A percentile compares a stretch with the other conserved stretches of the same genome.
Conservation (phyloP, 2,113 vertebrate genomes). For the Mesitornis unicolor region DNA sequence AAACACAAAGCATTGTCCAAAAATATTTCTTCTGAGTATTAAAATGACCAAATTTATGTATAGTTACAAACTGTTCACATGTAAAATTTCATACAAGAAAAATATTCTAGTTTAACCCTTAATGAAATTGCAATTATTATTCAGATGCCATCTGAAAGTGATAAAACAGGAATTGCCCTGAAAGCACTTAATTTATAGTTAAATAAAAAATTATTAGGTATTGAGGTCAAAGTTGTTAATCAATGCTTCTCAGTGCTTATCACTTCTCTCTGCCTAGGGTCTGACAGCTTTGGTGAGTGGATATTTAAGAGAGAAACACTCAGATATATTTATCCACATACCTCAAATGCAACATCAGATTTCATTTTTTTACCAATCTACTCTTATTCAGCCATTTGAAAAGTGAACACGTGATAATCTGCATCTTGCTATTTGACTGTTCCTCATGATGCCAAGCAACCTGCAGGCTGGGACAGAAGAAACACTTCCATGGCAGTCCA, state of each 20-base stretch:
- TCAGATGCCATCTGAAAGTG: neutral
- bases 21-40: neutral
- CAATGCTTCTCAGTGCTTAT: neutral
- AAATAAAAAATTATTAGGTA: neutral
- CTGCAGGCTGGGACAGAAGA: neutral
- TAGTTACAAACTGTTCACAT: neutral
- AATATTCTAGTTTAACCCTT: neutral
- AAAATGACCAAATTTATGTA: neutral
- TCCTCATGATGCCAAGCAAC: neutral
- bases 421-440: neutral
- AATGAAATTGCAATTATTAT: neutral
- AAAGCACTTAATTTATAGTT: neutral
- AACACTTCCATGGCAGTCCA: neutral
- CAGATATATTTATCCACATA: neutral
- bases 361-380: neutral
- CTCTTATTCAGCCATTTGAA: neutral
- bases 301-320: neutral
- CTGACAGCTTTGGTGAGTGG: neutral
- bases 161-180: neutral
- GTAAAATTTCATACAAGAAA: neutral
- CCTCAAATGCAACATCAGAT: neutral
- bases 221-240: neutral
- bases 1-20: neutral
- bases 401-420: neutral
- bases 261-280: neutral